Evolutionary conservation across 2,113 vertebrate species (phyloP).

Genomic region (Ochotona princeps): DNA sequence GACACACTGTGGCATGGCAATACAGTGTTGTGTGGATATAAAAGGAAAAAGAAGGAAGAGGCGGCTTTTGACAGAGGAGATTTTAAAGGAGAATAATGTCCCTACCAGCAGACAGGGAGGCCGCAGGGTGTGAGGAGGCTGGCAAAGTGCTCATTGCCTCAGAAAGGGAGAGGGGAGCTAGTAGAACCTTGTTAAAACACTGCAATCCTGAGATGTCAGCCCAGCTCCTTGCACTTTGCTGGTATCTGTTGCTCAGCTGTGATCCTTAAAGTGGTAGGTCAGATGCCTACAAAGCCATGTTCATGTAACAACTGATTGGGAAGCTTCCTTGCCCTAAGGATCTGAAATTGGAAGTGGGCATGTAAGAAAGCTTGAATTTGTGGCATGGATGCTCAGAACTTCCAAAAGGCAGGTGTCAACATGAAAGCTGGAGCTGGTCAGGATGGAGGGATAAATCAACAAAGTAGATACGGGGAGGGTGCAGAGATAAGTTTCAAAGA

Average conservation of each 20-base stretch:
- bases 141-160: not conserved
- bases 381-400: not conserved
- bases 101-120: not conserved
- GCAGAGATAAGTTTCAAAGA: not conserved
- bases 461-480: not conserved
- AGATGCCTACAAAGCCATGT: not conserved
- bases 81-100: conserved; percentile 22
- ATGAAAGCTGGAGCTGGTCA: too few species aligned
- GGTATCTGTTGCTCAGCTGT: not conserved
- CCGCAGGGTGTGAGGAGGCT: not conserved
- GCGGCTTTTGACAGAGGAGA: not conserved
- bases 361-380: not conserved
- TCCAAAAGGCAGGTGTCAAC: not conserved
- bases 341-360: not conserved
- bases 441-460: not conserved
- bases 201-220: not conserved
- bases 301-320: not conserved
- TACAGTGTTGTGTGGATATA: not conserved
- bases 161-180: not conserved
- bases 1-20: not conserved
- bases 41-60: not conserved
- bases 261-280: not conserved
- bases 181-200: not conserved
- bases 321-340: not conserved
- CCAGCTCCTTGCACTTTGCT: not conserved